Evolutionary conservation across 2,113 vertebrate genomes (phyloP).

Genomic region (Ctenodactylus gundi): DNA sequence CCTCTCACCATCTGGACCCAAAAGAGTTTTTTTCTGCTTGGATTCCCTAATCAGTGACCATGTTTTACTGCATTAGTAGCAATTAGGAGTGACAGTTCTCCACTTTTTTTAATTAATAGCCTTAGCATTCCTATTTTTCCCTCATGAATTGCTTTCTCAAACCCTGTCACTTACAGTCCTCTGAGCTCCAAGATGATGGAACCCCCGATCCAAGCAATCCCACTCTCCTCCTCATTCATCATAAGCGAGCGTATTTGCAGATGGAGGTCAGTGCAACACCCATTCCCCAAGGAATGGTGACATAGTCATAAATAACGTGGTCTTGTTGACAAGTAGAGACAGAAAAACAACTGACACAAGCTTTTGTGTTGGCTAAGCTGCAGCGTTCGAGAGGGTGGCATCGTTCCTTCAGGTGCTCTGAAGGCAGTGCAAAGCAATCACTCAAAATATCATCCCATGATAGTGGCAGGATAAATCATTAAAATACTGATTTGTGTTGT

Average conservation of each 20-base stretch:
- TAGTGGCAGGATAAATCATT: background rate
- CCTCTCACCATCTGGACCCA: slow-evolving; percentile 59
- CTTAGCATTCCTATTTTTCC: slow-evolving; percentile 29
- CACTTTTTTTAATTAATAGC: background rate
- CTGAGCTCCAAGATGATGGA: background rate
- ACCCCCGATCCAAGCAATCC: slow-evolving; percentile 49
- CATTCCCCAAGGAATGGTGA: slow-evolving; percentile 57
- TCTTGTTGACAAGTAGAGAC: slow-evolving; percentile 51
- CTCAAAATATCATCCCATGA: background rate
- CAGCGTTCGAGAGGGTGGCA: background rate
- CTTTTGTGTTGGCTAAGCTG: slow-evolving; percentile 64
- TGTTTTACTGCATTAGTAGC: slow-evolving; percentile 43
- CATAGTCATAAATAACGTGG: slow-evolving; percentile 68
- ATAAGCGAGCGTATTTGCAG: slow-evolving; percentile 46
- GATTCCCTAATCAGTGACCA: slow-evolving; percentile 28
- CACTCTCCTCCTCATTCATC: slow-evolving; percentile 32
- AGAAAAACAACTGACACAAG: slow-evolving; percentile 67
- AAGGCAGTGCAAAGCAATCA: background rate
- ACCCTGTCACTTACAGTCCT: background rate
- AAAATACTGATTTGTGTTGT: background rate
- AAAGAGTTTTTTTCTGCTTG: slow-evolving; percentile 50
- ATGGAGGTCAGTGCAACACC: slow-evolving; percentile 27
- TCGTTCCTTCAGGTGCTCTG: background rate
- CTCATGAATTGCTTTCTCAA: background rate
- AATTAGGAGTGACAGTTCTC: slow-evolving; percentile 53